Percentiles rank a stretch among this genome's conserved stretches.
phyloP scores from a whole-genome alignment of 2,888 invertebrate species.

The Gibbula magus region DNA sequence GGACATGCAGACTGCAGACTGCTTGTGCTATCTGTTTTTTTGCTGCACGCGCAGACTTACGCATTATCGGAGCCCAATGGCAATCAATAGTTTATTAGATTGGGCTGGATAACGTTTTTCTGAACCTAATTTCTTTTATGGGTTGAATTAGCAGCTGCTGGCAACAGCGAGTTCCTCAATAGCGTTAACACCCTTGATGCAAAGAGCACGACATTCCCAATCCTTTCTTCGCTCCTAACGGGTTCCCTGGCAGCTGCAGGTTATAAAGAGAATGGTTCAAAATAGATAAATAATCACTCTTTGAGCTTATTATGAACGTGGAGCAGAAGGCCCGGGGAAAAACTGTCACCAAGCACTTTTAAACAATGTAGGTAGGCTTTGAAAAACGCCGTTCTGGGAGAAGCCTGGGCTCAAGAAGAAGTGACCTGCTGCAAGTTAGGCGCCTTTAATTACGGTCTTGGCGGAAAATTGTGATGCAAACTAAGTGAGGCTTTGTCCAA shows the following conservation, averaged over 20 bases:
- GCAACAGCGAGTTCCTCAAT: constrained; percentile 16
- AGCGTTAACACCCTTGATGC: constrained; percentile 1
- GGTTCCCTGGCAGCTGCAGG: constrained; percentile 34
- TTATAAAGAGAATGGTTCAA: constrained; percentile 41
- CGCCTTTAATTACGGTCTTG: constrained; percentile 25
- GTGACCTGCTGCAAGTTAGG: constrained; percentile 5
- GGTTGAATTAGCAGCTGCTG: constrained; percentile 19
- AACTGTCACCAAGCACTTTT: constrained; percentile 6
- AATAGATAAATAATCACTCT: constrained; percentile 56
- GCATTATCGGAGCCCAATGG: constrained; percentile 13
- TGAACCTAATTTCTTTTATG: constrained; percentile 26
- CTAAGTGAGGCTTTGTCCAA: constrained; percentile 20
- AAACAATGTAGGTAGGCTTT: constrained; percentile 18
- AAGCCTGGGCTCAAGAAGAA: background rate
- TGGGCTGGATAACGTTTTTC: constrained; percentile 25
- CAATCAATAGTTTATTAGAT: constrained; percentile 23
- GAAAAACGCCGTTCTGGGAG: constrained; percentile 3
- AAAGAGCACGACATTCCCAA: background rate
- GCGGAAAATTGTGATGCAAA: constrained; percentile 22
- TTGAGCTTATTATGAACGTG: constrained; percentile 26
- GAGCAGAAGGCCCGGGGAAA: constrained; percentile 25
- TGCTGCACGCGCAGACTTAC: constrained; percentile 11
- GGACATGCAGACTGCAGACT: background rate
- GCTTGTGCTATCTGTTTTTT: constrained; percentile 15
- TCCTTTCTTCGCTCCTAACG: constrained; percentile 15